Conservation (phyloP, 2,888 invertebrate genomes). For the Tenodera sinensis region DNA sequence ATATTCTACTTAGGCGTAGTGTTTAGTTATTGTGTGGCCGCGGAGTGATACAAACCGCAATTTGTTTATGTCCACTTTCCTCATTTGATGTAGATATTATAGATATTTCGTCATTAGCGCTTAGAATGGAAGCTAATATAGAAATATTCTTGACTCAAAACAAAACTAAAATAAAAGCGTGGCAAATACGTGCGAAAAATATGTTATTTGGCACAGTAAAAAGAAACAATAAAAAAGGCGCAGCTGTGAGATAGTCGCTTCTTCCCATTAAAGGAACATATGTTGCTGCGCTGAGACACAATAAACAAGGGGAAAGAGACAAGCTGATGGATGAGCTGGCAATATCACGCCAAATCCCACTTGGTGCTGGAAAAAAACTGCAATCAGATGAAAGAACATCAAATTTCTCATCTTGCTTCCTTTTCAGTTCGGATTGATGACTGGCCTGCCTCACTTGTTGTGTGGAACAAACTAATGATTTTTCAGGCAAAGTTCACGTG, state of each 20-base stretch:
- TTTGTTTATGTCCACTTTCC: no score
- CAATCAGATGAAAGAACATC: background rate
- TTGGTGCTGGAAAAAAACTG: background rate
- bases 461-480: background rate
- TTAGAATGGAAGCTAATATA: no score
- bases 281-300: background rate
- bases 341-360: background rate
- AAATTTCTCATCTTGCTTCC: background rate
- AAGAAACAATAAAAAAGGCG: no score
- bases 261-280: background rate
- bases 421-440: background rate
- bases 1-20: no score
- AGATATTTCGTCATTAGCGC: no score
- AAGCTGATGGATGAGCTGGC: background rate
- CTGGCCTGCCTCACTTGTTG: background rate
- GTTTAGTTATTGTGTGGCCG: no score
- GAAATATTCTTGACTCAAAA: no score
- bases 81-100: no score
- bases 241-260: background rate
- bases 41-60: no score
- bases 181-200: no score
- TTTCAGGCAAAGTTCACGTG: background rate
- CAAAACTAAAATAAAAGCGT: no score
- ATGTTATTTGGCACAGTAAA: no score
- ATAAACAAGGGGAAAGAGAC: background rate